Base-by-base conservation (phyloP, 1,140 invertebrate species). In the Halesus radiatus region DNA sequence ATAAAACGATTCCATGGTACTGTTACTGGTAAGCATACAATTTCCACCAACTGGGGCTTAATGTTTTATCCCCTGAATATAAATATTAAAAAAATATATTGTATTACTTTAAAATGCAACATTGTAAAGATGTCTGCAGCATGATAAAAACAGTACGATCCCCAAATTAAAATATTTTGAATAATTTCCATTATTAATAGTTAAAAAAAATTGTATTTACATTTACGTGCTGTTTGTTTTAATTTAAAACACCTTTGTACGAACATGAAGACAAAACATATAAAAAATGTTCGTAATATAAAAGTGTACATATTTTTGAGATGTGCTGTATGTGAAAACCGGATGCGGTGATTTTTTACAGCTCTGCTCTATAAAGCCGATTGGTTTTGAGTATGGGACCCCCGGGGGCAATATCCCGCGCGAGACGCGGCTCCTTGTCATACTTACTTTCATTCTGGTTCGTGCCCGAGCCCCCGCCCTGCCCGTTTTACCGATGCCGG, bases 311-410 rank as follows among this genome's bases (percentile, higher is more conserved):
- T 22, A 3, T 5, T 56, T 45, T 32, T 45, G 8, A 45, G 37
- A 13, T 8, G 10, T 45, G 22, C 22, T 37, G 62, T 66, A 16
- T 16, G 16, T 29, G 8, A 16, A 52, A 72, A 52, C 68, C 68
- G 45, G 26, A 72, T 72, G 68, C 68, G 74, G 62, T 80, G 79
- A 80, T 80, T 80, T 80, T 80, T 80, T 80, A 79, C 70, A 80
- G 72, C 62, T 54, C 32, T 50, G 78, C 70, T 64, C 78, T 66
- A 64, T 80, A 80, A 76, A 66, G 79, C 74, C 79, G 73, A 80
- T 80, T 80, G 79, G 79, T 72, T 80, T 80, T 20, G 73, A 76
- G 32, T 26, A 80, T 52, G 37, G 50, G 45, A 37, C 79, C 73
- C 32, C 20, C 18, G 79, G 73, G 79, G 76, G 29, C 62, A 68